Conservation (phyloP, 2,113 vertebrate genomes). For the Micronycteris hirsuta region DNA sequence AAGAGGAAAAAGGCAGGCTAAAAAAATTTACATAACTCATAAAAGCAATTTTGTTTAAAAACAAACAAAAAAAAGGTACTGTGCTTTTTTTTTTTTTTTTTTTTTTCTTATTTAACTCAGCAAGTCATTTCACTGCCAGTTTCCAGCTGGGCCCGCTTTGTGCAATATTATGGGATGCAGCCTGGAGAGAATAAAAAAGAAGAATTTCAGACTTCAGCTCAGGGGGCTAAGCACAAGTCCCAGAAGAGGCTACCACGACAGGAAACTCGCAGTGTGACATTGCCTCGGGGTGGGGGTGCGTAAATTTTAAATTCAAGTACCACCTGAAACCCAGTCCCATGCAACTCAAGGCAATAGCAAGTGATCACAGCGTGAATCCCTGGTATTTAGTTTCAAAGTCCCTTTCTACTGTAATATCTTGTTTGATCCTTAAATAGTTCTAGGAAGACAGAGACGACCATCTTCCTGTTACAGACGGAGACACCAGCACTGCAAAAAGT, state of each 20-base stretch:
- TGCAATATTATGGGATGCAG: not conserved
- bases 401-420: not conserved
- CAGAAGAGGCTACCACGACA: not conserved
- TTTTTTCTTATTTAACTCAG: not conserved
- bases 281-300: not conserved
- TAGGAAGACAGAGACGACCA: not conserved
- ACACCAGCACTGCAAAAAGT: not conserved
- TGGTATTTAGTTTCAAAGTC: not conserved
- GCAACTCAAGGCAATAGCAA: not conserved
- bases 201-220: not conserved
- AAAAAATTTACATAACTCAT: slow-evolving; percentile 11
- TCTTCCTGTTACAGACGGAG: not conserved
- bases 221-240: not conserved
- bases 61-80: not conserved
- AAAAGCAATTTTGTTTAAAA: slow-evolving; percentile 31
- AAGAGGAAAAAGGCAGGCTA: not conserved
- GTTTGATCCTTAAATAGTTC: not conserved
- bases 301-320: not conserved
- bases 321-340: not conserved
- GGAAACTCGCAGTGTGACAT: not conserved
- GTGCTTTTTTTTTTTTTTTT: not conserved
- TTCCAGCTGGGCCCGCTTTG: not conserved
- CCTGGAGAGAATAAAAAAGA: not conserved
- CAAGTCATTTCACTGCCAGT: not conserved
- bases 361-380: not conserved